A percentile compares a stretch with the other conserved stretches of the same genome.
These are phyloP conservation scores for Pheosia gnoma DNA, from an alignment of 2,888 invertebrate species.

Conservation along the genomic window DNA sequence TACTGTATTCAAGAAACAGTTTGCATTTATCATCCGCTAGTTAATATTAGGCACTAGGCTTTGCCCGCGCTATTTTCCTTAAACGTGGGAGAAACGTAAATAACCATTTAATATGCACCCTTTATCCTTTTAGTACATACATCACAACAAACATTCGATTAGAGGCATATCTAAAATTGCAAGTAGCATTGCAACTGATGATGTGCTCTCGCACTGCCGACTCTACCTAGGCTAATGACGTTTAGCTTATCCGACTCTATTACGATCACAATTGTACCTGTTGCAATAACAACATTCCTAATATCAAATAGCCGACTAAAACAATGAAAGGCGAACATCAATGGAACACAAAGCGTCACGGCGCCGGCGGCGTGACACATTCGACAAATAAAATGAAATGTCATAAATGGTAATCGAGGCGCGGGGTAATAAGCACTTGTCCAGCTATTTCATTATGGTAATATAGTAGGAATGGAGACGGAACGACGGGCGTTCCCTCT, in stretches of 20 bases:
- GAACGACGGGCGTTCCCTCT: constrained; percentile 32
- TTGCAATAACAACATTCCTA: neutral
- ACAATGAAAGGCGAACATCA: constrained; percentile 3
- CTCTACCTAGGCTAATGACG: neutral
- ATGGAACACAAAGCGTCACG: constrained; percentile 8
- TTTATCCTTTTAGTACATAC: no score
- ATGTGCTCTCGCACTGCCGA: neutral
- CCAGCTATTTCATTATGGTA: constrained; percentile 32
- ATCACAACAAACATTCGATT: no score
- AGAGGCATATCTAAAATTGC: neutral
- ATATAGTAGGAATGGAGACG: constrained; percentile 28
- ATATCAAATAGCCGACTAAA: constrained; percentile 3
- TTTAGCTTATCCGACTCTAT: neutral
- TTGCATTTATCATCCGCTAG: neutral
- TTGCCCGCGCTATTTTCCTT: neutral
- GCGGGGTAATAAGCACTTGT: constrained; percentile 17
- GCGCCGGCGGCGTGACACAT: constrained; percentile 4
- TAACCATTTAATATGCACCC: no score
- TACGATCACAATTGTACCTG: constrained; percentile 1
- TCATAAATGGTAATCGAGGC: constrained; percentile 32
- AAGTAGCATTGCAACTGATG: neutral
- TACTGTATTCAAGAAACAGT: neutral
- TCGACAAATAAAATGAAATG: constrained; percentile 15
- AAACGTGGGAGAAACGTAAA: neutral
- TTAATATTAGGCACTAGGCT: neutral